Base-by-base conservation (phyloP, 2,797 vertebrate species). In the Merluccius polli region DNA sequence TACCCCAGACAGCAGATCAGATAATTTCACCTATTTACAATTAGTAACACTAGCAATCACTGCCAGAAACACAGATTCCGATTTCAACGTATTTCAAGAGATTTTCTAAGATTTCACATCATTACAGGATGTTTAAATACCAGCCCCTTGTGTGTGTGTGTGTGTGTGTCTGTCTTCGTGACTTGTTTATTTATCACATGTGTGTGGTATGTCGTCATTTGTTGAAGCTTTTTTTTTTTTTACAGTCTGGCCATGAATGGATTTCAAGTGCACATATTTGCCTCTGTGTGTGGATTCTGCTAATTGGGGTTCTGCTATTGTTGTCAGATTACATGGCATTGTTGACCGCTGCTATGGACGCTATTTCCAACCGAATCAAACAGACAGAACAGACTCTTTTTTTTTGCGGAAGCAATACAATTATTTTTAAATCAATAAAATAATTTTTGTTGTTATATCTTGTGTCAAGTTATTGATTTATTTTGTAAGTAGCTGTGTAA, bases 261-360 rank as follows among this genome's bases (percentile, higher is more conserved):
- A n/a, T n/a, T 52, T 52, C 48, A n/a, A 52, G 44, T 75, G 32
- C 15, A 11, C 75, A 76, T 78, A 76, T 83, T 82, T 73, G 78
- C 82, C 86, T 81, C 83, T 80, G 80, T 87, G 81, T 88, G 85
- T 83, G 85, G 80, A 84, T 82, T 80, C 81, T 81, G 79, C 78
- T 89, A 89, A 90, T 88, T 90, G 85, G 88, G 82, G 76, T 88
- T 88, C 76, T 73, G 41, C 80, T 87, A 77, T 87, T 86, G 89
- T 85, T n/a, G n/a, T n/a, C n/a, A n/a, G n/a, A n/a, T n/a, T n/a
- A n/a, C n/a, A n/a, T n/a, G n/a, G n/a, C n/a, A n/a, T n/a, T 87
- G 88, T 85, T 83, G 79, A n/a, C n/a, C n/a, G n/a, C n/a, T n/a
- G n/a, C n/a, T n/a, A n/a, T n/a, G n/a, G n/a, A n/a, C n/a, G n/a